Conservation (phyloP, 2,113 vertebrate genomes). For the Miniopterus natalensis region DNA sequence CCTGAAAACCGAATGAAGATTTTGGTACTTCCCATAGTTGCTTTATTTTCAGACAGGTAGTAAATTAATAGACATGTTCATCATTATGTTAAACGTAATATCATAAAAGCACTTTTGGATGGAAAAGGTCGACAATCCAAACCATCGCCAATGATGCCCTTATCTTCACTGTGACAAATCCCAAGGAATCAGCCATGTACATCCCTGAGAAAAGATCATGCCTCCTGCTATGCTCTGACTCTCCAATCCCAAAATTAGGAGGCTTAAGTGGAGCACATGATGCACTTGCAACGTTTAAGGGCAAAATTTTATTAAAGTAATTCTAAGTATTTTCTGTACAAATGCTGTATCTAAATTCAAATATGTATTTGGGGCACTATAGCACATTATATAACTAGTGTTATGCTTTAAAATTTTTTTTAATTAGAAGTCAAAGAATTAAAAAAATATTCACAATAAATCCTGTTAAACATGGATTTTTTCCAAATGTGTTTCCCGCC, state of each 20-base stretch:
- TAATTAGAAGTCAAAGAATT: background rate
- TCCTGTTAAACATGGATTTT: background rate
- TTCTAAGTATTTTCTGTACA: background rate
- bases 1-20: slow-evolving; percentile 39
- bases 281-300: rapidly evolving
- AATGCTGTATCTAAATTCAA: background rate
- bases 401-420: background rate
- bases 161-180: background rate
- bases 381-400: background rate
- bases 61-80: background rate
- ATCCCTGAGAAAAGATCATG: background rate
- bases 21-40: background rate
- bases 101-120: background rate
- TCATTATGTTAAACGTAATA: background rate
- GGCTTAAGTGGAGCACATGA: rapidly evolving
- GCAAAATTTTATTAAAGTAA: background rate
- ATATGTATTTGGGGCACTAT: rapidly evolving
- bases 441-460: background rate
- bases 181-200: background rate
- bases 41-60: background rate
- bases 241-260: background rate
- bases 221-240: background rate
- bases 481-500: background rate
- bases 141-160: background rate
- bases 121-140: background rate